Conservation (phyloP, 2,797 vertebrate genomes). For the Falco biarmicus region DNA sequence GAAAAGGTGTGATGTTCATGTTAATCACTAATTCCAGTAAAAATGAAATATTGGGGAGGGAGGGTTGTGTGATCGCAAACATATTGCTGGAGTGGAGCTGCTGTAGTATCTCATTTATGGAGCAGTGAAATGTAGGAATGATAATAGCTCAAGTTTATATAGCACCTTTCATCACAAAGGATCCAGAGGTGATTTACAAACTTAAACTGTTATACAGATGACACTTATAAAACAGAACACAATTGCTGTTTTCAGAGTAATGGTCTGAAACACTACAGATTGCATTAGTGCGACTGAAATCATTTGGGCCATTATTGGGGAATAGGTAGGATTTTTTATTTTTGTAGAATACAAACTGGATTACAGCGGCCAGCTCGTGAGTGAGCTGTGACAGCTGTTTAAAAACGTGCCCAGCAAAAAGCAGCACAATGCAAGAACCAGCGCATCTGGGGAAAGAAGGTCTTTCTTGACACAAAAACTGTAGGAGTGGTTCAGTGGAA, state of each 20-base stretch:
- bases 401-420: not conserved
- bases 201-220: constrained; percentile 51
- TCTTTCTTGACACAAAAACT: not conserved
- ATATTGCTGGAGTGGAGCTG: constrained; percentile 4
- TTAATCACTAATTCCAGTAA: constrained; percentile 46
- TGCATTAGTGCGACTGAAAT: constrained; percentile 26
- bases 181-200: constrained; percentile 65
- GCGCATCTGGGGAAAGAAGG: not conserved
- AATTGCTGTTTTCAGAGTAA: constrained; percentile 44
- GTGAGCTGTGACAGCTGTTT: not conserved
- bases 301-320: not conserved
- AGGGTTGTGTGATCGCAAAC: constrained; percentile 1
- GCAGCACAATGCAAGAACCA: not conserved
- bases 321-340: constrained; percentile 43
- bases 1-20: not conserved
- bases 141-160: constrained; percentile 44
- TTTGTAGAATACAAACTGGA: constrained; percentile 5
- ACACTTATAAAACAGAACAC: constrained; percentile 51
- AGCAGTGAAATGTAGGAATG: constrained; percentile 50
- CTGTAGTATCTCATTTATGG: constrained; percentile 26
- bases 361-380: not conserved
- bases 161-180: constrained; percentile 43
- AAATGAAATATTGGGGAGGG: not conserved
- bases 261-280: constrained; percentile 41
- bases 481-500: not conserved